phyloP scores from a whole-genome alignment of 2,113 vertebrate genomes.

The zebrafish (Danio rerio) region DNA sequence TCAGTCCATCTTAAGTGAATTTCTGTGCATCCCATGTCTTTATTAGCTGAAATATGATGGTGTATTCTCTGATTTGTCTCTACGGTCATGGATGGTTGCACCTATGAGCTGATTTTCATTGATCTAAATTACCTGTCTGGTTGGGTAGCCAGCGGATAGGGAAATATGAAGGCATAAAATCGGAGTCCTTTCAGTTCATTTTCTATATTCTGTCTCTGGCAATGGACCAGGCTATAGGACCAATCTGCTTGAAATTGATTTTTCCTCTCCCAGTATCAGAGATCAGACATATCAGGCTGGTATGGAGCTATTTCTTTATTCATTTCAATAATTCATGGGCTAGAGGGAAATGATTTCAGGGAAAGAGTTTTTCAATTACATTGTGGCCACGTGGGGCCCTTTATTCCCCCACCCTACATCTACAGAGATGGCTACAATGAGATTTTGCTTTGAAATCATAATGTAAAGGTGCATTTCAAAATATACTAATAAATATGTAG shows the following conservation, averaged over 20 bases:
- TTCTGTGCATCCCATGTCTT: slow-evolving; percentile 6
- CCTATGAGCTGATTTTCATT: slow-evolving; percentile 44
- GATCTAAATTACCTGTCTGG: slow-evolving; percentile 44
- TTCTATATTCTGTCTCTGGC: slow-evolving; percentile 25
- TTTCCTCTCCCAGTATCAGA: slow-evolving; percentile 19
- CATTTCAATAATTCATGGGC: slow-evolving; percentile 51
- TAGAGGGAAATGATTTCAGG: slow-evolving; percentile 40
- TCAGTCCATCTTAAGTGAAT: not conserved
- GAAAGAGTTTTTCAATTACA: slow-evolving; percentile 52
- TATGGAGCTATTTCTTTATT: slow-evolving; percentile 42
- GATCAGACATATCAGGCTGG: slow-evolving; percentile 38
- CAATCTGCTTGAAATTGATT: slow-evolving; percentile 48
- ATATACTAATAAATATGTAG: slow-evolving; percentile 40
- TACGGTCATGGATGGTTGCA: not conserved
- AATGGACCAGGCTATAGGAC: slow-evolving; percentile 9
- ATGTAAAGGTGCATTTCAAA: slow-evolving; percentile 24
- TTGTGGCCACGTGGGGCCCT: not conserved
- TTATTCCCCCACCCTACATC: not conserved
- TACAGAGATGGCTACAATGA: slow-evolving; percentile 10
- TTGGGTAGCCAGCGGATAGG: slow-evolving; percentile 11
- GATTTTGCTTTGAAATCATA: slow-evolving; percentile 22
- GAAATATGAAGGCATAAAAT: slow-evolving; percentile 30
- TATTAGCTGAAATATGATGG: slow-evolving; percentile 4
- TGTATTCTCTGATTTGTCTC: slow-evolving; percentile 38
- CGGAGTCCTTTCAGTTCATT: slow-evolving; percentile 26